phyloP scores from a whole-genome alignment of 2,113 vertebrate species.

The Acanthochromis polyacanthus region DNA sequence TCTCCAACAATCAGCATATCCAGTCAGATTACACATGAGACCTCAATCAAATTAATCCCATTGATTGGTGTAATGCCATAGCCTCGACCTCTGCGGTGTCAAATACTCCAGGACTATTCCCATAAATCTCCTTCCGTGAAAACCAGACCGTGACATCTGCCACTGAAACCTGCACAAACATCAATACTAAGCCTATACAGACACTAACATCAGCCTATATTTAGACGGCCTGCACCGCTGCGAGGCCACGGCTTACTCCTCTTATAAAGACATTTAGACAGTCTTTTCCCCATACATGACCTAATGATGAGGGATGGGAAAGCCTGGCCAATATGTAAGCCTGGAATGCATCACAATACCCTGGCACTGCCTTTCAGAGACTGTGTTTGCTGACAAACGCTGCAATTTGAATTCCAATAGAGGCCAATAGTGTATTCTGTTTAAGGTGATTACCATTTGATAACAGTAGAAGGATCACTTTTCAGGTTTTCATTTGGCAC shows the following conservation, averaged over 20 bases:
- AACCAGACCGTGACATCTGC: slow-evolving; percentile 73
- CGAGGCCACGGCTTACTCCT: slow-evolving; percentile 37
- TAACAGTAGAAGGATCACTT: slow-evolving; percentile 66
- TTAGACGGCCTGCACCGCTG: slow-evolving; percentile 46
- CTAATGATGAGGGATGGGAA: slow-evolving; percentile 57
- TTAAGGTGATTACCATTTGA: slow-evolving; percentile 71
- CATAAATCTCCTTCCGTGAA: slow-evolving; percentile 74
- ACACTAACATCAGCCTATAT: slow-evolving; percentile 65
- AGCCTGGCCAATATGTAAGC: slow-evolving; percentile 49
- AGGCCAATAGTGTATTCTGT: slow-evolving; percentile 61
- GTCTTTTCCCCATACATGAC: slow-evolving; percentile 42
- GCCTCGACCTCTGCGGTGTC: slow-evolving; percentile 63
- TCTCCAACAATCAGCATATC: slow-evolving; percentile 57
- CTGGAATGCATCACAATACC: slow-evolving; percentile 79
- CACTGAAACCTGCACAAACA: slow-evolving; percentile 77
- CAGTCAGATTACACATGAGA: slow-evolving; percentile 75
- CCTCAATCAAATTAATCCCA: slow-evolving; percentile 78
- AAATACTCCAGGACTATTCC: slow-evolving; percentile 57
- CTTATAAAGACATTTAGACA: slow-evolving; percentile 40
- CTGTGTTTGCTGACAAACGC: slow-evolving; percentile 76
- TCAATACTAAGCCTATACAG: slow-evolving; percentile 68
- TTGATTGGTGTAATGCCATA: slow-evolving; percentile 73
- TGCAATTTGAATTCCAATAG: slow-evolving; percentile 80
- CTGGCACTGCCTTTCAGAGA: slow-evolving; percentile 70
- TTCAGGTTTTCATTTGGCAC: slow-evolving; percentile 49